Percentiles rank a stretch among this genome's conserved stretches.
phyloP scores from a whole-genome alignment of 2,888 invertebrate genomes.

The Chrysomela aeneicollis region DNA sequence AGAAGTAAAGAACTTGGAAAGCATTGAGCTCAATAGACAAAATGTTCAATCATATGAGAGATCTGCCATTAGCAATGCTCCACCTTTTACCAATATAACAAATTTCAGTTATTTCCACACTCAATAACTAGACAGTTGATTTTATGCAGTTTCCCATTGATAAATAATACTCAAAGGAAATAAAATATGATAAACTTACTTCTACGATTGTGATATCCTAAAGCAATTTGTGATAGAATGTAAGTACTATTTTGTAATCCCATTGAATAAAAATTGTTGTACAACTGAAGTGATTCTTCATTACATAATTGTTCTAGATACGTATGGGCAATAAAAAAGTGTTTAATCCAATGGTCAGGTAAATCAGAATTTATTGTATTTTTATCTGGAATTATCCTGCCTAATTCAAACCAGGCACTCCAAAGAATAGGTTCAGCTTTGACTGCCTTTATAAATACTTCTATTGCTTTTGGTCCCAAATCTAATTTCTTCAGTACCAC shows the following conservation, averaged over 20 bases:
- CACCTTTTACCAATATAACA: conserved; percentile 12
- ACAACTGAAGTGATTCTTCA: conserved; percentile 88
- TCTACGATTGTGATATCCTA: conserved; percentile 91
- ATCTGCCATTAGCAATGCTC: neutral
- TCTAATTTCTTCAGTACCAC: conserved; percentile 89
- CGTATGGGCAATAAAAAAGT: conserved; percentile 90
- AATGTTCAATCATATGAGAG: conserved; percentile 16
- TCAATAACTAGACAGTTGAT: neutral
- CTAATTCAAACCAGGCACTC: conserved; percentile 95
- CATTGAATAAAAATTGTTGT: conserved; percentile 75
- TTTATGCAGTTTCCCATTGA: no score
- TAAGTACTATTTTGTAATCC: conserved; percentile 91
- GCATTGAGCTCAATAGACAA: conserved; percentile 39
- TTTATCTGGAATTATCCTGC: conserved; percentile 76
- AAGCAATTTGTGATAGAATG: conserved; percentile 89
- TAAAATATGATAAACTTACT: conserved; percentile 63
- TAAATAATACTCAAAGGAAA: neutral
- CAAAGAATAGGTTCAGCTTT: conserved; percentile 85
- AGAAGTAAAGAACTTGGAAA: conserved; percentile 51
- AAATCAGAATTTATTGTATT: conserved; percentile 75
- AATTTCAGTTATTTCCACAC: conserved; percentile 14
- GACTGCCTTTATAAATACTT: conserved; percentile 81
- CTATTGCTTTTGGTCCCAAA: conserved; percentile 78
- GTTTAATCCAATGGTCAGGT: conserved; percentile 94
- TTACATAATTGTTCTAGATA: conserved; percentile 89